phyloP scores from a whole-genome alignment of 2,113 vertebrate genomes.

The Rhodinocichla rosea region DNA sequence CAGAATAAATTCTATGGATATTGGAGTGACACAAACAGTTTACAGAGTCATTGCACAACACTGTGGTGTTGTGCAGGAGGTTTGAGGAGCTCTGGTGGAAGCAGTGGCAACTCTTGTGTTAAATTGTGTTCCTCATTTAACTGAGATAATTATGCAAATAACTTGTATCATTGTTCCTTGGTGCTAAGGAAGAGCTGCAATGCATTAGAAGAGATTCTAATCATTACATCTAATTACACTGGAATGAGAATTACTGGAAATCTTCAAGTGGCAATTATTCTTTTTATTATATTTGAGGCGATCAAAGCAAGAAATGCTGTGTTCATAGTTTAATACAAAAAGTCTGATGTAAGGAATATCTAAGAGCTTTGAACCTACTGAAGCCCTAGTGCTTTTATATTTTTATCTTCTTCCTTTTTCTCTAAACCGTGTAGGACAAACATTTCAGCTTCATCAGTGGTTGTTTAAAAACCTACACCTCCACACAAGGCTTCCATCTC shows the following conservation, averaged over 20 bases:
- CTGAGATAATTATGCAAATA: not conserved
- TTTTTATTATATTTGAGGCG: not conserved
- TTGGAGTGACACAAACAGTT: not conserved
- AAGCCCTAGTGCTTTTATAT: not conserved
- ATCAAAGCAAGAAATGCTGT: not conserved
- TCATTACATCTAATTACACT: slow-evolving; percentile 13
- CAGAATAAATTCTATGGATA: not conserved
- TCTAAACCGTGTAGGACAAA: not conserved
- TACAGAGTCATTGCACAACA: not conserved
- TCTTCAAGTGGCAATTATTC: slow-evolving; percentile 11
- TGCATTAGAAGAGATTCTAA: not conserved
- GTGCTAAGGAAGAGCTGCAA: not conserved
- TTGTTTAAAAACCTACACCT: not conserved
- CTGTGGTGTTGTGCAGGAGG: not conserved
- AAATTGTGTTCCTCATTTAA: not conserved
- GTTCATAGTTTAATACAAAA: not conserved
- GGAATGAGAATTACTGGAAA: not conserved
- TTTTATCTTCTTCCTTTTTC: not conserved
- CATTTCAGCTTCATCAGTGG: not conserved
- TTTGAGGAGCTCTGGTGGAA: not conserved
- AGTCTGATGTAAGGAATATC: not conserved
- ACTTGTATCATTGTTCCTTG: not conserved
- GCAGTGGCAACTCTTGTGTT: not conserved
- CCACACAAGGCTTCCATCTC: not conserved
- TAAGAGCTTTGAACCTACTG: not conserved